Evolutionary conservation across 2,888 invertebrate species (phyloP).

Genomic region (Cheilosia vernalis): DNA sequence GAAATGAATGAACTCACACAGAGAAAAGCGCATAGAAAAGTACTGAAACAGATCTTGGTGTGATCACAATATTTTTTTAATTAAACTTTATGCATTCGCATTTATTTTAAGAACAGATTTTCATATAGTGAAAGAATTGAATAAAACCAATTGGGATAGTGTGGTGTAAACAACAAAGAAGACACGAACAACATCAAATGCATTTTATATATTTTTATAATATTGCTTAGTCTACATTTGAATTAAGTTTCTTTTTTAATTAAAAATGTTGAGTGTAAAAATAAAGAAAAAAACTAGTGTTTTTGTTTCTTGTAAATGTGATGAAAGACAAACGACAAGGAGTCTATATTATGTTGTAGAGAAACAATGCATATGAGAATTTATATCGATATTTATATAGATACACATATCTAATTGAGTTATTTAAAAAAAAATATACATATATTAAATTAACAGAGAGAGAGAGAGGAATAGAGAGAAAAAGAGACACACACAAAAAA

Average conservation of each 20-base stretch:
- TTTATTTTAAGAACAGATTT: slow-evolving; percentile 18
- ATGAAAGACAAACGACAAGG: slow-evolving; percentile 27
- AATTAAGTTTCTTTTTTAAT: slow-evolving; percentile 14
- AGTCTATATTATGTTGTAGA: slow-evolving; percentile 9
- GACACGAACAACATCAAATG: slow-evolving; percentile 43
- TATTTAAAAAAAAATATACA: neutral
- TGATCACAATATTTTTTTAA: slow-evolving; percentile 1
- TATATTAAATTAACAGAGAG: neutral
- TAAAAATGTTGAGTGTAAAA: too few species aligned
- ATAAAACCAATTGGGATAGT: slow-evolving; percentile 58
- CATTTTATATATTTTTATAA: slow-evolving; percentile 21
- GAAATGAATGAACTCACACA: slow-evolving; percentile 54
- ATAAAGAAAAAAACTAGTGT: too few species aligned
- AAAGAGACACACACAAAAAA: slow-evolving; percentile 39
- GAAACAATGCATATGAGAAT: slow-evolving; percentile 34
- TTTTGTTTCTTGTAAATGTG: slow-evolving; percentile 11
- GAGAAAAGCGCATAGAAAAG: slow-evolving; percentile 60
- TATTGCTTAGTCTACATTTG: slow-evolving; percentile 8
- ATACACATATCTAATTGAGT: slow-evolving; percentile 5
- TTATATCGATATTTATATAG: slow-evolving; percentile 13
- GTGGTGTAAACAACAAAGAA: slow-evolving; percentile 62
- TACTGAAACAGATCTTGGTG: slow-evolving; percentile 24
- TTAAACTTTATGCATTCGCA: slow-evolving; percentile 14
- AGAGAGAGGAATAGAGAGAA: slow-evolving; percentile 7
- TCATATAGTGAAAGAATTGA: slow-evolving; percentile 26